Evolutionary conservation across 2,113 vertebrate species (phyloP), one percentile per base, ranked within the genome.

Genomic region (Catagonus wagneri): DNA sequence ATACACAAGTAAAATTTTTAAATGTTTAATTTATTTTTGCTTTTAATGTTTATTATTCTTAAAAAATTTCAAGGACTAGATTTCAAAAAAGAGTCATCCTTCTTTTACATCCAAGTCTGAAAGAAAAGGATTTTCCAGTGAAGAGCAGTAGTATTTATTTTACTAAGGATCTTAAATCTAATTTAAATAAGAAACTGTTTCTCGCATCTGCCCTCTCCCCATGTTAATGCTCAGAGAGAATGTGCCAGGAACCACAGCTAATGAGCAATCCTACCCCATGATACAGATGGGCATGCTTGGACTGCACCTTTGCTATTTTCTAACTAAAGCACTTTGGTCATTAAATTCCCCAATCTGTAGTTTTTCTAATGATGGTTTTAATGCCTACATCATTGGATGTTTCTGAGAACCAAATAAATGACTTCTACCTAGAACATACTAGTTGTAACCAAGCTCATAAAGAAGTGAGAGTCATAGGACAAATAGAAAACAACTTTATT

Each of bases 281-380:
- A 58, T 7, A 44, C 15, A 6, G 11, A 75, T 69, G 3, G 17
- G 3, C 11, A 6, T 12, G 58, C 75, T 20, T 75, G 10, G 39
- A 36, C 60, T 71, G 2, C 23, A 4, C 13, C 23, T 58, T 85
- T 92, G 3, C 32, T 50, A 56, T 86, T 3, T 54, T 79, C 13
- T 81, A 66, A 52, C 22, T 34, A 66, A 27, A 68, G 75, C 74
- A 56, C 11, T n/a, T 58, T 87, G 58, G 4, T 36, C 9, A 22
- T 85, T 88, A 90, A 76, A 74, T 80, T 90, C 20, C 20, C 17
- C 23, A 81, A 10, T 76, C 19, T 72, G 89, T 20, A 93, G 13
- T 16, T 76, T 96, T 95, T 63, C 54, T 66, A 14, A 61, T 61
- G n/a, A 72, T 80, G 13, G 72, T 79, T 54, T 81, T 76, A 90